Evolutionary conservation across 1,140 invertebrate genomes (phyloP).

Genomic region (Bombyx mori): DNA sequence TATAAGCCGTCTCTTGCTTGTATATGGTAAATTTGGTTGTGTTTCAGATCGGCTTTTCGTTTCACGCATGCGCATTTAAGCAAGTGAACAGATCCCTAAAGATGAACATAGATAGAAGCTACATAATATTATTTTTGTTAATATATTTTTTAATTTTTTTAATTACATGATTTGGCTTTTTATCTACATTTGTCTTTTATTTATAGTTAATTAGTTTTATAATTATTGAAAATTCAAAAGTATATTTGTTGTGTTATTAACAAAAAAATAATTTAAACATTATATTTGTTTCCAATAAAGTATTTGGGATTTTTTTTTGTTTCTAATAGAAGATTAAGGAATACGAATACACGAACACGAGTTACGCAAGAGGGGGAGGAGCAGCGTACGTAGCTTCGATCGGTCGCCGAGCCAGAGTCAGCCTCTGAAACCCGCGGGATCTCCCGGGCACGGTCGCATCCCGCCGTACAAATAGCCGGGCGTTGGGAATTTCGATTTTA

Average conservation of each 20-base stretch:
- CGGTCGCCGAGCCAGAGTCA: slow-evolving; percentile 35
- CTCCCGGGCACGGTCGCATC: slow-evolving; percentile 34
- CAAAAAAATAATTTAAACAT: neutral
- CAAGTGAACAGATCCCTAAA: slow-evolving; percentile 42
- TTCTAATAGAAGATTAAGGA: neutral
- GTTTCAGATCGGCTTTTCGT: slow-evolving; percentile 38
- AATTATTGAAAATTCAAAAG: no score
- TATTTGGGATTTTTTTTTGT: neutral
- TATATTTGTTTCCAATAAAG: neutral
- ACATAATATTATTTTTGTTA: slow-evolving; percentile 27
- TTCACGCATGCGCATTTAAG: slow-evolving; percentile 41
- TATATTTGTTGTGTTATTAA: neutral
- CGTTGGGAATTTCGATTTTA: slow-evolving; percentile 11
- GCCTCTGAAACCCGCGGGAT: slow-evolving; percentile 45
- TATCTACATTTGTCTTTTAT: no score
- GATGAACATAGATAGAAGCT: slow-evolving; percentile 50
- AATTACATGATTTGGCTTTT: no score
- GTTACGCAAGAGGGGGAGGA: slow-evolving; percentile 62
- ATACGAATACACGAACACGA: slow-evolving; percentile 32
- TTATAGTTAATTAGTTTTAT: no score
- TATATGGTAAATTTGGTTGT: slow-evolving; percentile 12
- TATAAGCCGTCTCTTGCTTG: slow-evolving; percentile 29
- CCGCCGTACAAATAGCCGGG: slow-evolving; percentile 14
- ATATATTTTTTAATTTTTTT: neutral
- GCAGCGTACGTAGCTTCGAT: slow-evolving; percentile 51